Percentiles rank a stretch among this genome's conserved stretches.
Evolutionary conservation across 2,888 invertebrate genomes (phyloP).

Genomic region (Cabera pusaria): DNA sequence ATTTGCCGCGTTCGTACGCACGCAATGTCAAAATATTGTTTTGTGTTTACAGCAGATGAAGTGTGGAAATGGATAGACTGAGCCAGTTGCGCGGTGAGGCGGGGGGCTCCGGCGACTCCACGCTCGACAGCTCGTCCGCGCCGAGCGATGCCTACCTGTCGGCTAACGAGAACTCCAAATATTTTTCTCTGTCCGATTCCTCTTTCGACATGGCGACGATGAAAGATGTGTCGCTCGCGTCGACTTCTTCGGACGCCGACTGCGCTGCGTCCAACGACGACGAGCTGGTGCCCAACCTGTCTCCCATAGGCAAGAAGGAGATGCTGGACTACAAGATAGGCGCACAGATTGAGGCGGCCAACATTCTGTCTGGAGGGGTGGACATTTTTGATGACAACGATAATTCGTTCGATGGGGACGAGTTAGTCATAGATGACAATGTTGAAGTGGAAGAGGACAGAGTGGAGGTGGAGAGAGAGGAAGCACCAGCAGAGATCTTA

Average conservation of each 20-base stretch:
- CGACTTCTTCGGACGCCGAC: slow-evolving; percentile 45
- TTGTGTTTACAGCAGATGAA: slow-evolving; percentile 69
- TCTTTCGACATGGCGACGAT: slow-evolving; percentile 61
- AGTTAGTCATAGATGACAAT: slow-evolving; percentile 77
- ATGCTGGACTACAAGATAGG: slow-evolving; percentile 69
- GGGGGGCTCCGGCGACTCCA: slow-evolving; percentile 63
- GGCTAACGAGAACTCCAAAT: slow-evolving; percentile 72
- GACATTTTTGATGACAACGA: slow-evolving; percentile 79
- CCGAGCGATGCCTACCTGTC: slow-evolving; percentile 70
- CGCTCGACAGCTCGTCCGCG: slow-evolving; percentile 65
- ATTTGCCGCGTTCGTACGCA: slow-evolving; percentile 26
- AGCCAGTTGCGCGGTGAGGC: slow-evolving; percentile 68
- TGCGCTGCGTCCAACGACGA: slow-evolving; percentile 48
- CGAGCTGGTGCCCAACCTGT: slow-evolving; percentile 58
- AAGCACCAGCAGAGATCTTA: slow-evolving; percentile 27
- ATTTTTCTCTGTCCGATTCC: slow-evolving; percentile 72
- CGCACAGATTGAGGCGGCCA: slow-evolving; percentile 74
- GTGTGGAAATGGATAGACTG: slow-evolving; percentile 78
- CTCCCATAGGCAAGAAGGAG: slow-evolving; percentile 68
- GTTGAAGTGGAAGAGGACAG: slow-evolving; percentile 55
- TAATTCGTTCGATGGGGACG: slow-evolving; percentile 77
- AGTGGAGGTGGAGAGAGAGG: slow-evolving; percentile 33
- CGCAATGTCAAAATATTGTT: slow-evolving; percentile 33
- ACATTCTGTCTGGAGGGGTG: slow-evolving; percentile 75
- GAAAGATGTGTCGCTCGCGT: slow-evolving; percentile 56